A percentile compares a stretch with the other conserved stretches of the same genome.
phyloP scores from a whole-genome alignment of 2,888 invertebrate genomes.

The Stratiomys singularior region DNA sequence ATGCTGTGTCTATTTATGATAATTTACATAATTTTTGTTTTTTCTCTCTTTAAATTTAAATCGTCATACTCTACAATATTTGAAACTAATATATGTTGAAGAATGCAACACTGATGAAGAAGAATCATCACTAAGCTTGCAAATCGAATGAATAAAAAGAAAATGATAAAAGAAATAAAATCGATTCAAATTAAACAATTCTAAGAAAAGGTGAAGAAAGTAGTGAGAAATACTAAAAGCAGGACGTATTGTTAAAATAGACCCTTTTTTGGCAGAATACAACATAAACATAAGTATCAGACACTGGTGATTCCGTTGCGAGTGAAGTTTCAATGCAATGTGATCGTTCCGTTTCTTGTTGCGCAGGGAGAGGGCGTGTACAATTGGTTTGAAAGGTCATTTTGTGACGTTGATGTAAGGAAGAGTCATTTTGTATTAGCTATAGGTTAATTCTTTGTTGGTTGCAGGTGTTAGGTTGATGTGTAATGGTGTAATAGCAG shows the following conservation, averaged over 20 bases:
- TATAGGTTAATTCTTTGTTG: no score
- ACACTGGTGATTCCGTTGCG: neutral
- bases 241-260: no score
- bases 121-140: neutral
- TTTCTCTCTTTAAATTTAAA: neutral
- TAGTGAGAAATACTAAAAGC: no score
- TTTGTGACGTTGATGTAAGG: neutral
- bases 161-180: neutral
- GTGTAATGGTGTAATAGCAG: conserved; percentile 2
- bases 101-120: conserved; percentile 4
- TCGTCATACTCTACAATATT: conserved; percentile 27
- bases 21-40: conserved; percentile 26
- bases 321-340: no score
- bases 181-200: no score
- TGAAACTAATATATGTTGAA: conserved; percentile 16
- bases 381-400: no score
- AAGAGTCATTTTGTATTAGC: neutral
- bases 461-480: no score
- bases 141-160: neutral
- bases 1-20: conserved; percentile 29
- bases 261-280: no score
- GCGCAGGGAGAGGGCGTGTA: no score
- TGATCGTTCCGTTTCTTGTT: no score
- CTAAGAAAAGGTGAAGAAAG: no score
- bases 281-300: no score